Conservation (phyloP, 1,140 invertebrate genomes). For the Drosophila biarmipes region DNA sequence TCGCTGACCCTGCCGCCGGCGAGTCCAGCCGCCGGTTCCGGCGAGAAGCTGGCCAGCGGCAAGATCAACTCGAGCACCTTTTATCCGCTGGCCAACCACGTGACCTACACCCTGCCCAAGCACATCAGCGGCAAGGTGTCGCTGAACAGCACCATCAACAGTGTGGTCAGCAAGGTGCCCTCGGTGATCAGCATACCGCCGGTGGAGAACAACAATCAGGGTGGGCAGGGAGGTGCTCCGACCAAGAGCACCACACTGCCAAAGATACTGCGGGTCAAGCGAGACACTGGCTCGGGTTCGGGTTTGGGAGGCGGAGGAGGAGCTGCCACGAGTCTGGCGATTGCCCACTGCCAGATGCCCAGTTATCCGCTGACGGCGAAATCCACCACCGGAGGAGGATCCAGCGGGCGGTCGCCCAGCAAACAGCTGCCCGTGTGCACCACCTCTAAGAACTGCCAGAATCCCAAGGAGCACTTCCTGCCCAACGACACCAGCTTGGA, state of each 20-base stretch:
- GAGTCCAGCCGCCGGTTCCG: conserved; percentile 42
- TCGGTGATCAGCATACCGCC: conserved; percentile 82
- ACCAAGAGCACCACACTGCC: conserved; percentile 60
- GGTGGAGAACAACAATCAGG: conserved; percentile 55
- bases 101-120: conserved; percentile 83
- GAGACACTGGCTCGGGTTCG: conserved; percentile 22
- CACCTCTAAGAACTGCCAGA: conserved; percentile 83
- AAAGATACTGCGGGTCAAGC: conserved; percentile 52
- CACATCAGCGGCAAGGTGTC: conserved; percentile 82
- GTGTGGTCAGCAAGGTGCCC: conserved; percentile 83
- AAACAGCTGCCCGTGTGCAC: conserved; percentile 84
- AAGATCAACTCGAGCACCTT: conserved; percentile 83
- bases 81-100: conserved; percentile 81
- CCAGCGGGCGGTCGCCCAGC: conserved; percentile 38
- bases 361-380: conserved; percentile 62
- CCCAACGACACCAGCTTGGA: conserved; percentile 86
- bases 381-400: conserved; percentile 3
- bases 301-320: too few relatives aligned
- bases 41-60: conserved; percentile 59
- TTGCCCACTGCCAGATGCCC: conserved; percentile 78
- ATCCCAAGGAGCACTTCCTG: conserved; percentile 84
- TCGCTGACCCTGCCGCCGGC: conserved; percentile 67
- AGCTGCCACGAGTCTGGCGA: conserved; percentile 32
- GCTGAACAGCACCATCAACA: conserved; percentile 81
- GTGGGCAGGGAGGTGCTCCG: conserved; percentile 8